These are phyloP conservation scores for Cinclus mexicanus DNA, from an alignment of 2,113 vertebrate genomes.

Conservation along the genomic window DNA sequence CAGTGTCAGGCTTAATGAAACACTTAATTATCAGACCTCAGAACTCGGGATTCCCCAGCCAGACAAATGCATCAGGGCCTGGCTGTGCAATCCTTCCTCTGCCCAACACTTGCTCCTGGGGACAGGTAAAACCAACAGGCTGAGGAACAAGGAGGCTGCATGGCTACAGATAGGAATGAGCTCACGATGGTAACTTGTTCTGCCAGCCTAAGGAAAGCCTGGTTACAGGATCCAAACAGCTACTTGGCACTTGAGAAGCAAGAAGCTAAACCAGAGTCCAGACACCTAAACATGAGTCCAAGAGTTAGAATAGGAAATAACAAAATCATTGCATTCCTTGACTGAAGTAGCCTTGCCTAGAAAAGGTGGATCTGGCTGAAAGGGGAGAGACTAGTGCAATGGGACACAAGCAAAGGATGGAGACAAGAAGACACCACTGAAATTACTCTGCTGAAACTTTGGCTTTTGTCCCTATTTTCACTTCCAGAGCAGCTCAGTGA, in stretches of 20 bases:
- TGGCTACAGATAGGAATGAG: not conserved
- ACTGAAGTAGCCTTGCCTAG: not conserved
- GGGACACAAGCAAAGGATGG: not conserved
- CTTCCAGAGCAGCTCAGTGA: not conserved
- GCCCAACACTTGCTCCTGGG: not conserved
- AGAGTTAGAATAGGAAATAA: not conserved
- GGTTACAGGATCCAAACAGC: not conserved
- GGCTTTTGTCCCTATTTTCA: not conserved
- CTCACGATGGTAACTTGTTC: not conserved
- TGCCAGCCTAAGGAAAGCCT: not conserved
- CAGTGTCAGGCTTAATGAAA: conserved; percentile 41
- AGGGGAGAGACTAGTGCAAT: not conserved
- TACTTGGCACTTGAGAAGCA: not conserved
- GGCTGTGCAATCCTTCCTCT: not conserved
- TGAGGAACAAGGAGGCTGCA: not conserved
- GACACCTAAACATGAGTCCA: not conserved
- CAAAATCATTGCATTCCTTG: not conserved
- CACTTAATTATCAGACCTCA: conserved; percentile 44
- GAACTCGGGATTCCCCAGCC: not conserved
- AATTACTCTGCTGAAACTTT: not conserved
- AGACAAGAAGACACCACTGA: not conserved
- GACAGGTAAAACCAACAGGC: not conserved
- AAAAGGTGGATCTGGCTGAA: not conserved
- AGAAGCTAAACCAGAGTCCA: not conserved
- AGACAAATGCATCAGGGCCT: not conserved